A percentile compares a stretch with the other conserved stretches of the same genome.
phyloP scores from a whole-genome alignment of 2,888 invertebrate genomes.

The Deroplatys truncata region DNA sequence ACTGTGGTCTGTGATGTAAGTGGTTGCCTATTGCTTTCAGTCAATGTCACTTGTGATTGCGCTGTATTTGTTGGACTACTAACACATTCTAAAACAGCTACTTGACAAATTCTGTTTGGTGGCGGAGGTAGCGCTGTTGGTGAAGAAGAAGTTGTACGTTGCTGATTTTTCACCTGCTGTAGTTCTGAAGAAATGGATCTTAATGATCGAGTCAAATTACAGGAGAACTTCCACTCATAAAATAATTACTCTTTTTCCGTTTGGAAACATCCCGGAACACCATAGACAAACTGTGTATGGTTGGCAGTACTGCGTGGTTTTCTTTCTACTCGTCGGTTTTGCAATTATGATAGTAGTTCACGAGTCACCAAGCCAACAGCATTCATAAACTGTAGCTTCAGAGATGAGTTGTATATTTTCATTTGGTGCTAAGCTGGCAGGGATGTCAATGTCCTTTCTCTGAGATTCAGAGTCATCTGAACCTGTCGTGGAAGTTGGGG shows the following conservation, averaged over 20 bases:
- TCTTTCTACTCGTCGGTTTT: conserved; percentile 50
- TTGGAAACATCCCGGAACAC: conserved; percentile 35
- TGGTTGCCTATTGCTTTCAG: neutral
- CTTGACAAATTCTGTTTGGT: neutral
- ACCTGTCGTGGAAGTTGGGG: neutral
- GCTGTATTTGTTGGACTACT: too few species aligned
- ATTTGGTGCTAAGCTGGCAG: neutral
- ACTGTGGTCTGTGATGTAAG: neutral
- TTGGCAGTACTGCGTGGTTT: conserved; percentile 54
- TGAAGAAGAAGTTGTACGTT: neutral
- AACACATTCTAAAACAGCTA: neutral
- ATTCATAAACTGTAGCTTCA: conserved; percentile 5
- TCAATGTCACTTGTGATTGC: neutral
- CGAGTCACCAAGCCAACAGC: conserved; percentile 46
- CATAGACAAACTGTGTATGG: conserved; percentile 51
- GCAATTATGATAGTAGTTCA: conserved; percentile 48
- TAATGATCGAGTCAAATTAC: neutral
- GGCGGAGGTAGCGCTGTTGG: neutral
- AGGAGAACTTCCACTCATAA: neutral
- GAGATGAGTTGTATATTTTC: neutral
- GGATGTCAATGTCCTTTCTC: neutral
- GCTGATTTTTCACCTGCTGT: neutral
- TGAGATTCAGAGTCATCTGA: neutral
- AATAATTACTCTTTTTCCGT: conserved; percentile 21
- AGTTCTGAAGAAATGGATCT: neutral